Evolutionary conservation across 2,797 vertebrate genomes (phyloP), one percentile per base, ranked within the genome.

Genomic region (Eidolon dupreanum): DNA sequence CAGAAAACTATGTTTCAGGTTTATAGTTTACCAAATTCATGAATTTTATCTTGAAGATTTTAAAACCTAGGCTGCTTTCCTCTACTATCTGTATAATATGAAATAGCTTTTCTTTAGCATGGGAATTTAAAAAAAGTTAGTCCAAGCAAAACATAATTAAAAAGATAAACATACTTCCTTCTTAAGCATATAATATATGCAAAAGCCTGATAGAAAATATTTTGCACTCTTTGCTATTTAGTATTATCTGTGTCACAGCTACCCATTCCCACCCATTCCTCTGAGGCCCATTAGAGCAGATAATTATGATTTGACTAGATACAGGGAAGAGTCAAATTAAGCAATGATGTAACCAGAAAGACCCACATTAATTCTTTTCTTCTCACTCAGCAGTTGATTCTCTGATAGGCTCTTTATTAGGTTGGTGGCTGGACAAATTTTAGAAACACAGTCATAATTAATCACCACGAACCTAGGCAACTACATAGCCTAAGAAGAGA

Each of bases 121-220:
- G 36, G 24, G 31, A 75, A 86, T 90, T 74, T 15, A 22, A 85
- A 93, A 59, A 86, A 66, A 81, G 51, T 38, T 68, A 78, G 19
- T 61, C 83, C 90, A 93, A 92, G 75, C 36, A 93, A 94, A 88
- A 66, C 63, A 74, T 93, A 88, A 93, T 95, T 94, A 88, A 49
- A 93, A 92, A 96, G 84, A 96, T 73, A 96, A 94, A 70, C 88
- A 92, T 61, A 82, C 26, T 93, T 82, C 57, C 8, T 77, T 84
- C 63, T 33, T 90, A 86, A 75, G 93, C 26, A 74, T 26, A 89
- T 31, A 53, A 83, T 82, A n/a, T 36, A 79, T 59, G 9, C 77
- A 63, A 63, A 90, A 85, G 71, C 41, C 68, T 84, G 79, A 90
- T 7, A 43, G 94, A 83, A 86, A 83, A 59, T 75, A 73, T 55